Conservation (phyloP, 1,140 invertebrate genomes). For the Atta colombica region DNA sequence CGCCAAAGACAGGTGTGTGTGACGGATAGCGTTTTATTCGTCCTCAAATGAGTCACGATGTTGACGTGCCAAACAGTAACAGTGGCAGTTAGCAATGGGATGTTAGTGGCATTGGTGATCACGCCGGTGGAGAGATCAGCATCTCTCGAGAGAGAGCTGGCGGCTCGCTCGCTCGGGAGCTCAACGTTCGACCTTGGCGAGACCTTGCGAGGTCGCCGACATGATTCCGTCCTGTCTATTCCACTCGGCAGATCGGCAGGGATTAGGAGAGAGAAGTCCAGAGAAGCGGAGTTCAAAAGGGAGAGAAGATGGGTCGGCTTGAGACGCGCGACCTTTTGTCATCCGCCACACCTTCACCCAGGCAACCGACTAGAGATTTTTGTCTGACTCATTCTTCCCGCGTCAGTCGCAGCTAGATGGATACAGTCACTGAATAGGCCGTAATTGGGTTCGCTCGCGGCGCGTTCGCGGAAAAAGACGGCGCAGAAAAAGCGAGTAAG, state of each 20-base stretch:
- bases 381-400: slow-evolving; percentile 39
- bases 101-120: slow-evolving; percentile 68
- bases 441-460: slow-evolving; percentile 54
- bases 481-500: slow-evolving; percentile 36
- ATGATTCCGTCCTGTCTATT: slow-evolving; percentile 80
- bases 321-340: slow-evolving; percentile 65
- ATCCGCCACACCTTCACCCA: slow-evolving; percentile 23
- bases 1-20: slow-evolving; percentile 28
- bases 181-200: slow-evolving; percentile 86
- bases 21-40: slow-evolving; percentile 70
- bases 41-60: slow-evolving; percentile 83
- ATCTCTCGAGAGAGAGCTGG: slow-evolving; percentile 74
- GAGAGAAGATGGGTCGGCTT: slow-evolving; percentile 1
- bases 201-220: slow-evolving; percentile 86
- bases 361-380: slow-evolving; percentile 29
- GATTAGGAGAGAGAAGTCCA: slow-evolving; percentile 59
- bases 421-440: slow-evolving; percentile 29
- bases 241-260: slow-evolving; percentile 68
- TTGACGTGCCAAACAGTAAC: slow-evolving; percentile 71
- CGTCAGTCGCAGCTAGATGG: slow-evolving; percentile 5
- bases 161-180: slow-evolving; percentile 69
- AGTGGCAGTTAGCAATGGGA: slow-evolving; percentile 52
- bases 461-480: slow-evolving; percentile 44
- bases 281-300: slow-evolving; percentile 6
- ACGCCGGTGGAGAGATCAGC: slow-evolving; percentile 80